These are phyloP conservation scores for Hypsibius dujardini DNA, from an alignment of 1,140 invertebrate genomes.

Conservation along the genomic window DNA sequence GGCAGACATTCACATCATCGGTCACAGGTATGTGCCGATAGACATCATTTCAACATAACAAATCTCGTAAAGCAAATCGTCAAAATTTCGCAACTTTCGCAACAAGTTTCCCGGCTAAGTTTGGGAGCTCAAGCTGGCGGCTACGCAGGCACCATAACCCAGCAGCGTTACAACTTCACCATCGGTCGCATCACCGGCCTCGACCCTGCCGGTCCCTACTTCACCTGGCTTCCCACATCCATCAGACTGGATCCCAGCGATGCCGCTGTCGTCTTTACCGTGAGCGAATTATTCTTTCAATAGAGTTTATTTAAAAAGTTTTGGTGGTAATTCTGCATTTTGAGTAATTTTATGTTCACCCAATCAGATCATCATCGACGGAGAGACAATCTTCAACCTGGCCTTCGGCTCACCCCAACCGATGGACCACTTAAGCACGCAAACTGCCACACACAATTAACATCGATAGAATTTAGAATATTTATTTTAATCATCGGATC, in stretches of 20 bases:
- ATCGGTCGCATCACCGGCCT: conserved; percentile 42
- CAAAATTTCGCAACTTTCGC: background rate
- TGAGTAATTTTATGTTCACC: background rate
- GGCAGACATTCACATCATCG: background rate
- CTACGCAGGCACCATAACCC: background rate
- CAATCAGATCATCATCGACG: background rate
- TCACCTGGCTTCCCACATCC: conserved; percentile 56
- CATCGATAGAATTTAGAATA: too few species aligned
- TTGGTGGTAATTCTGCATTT: background rate
- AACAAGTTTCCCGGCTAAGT: conserved; percentile 15
- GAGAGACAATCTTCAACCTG: background rate
- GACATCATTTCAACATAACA: too few species aligned
- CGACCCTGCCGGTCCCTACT: conserved; percentile 80
- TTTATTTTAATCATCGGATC: conserved; percentile 33
- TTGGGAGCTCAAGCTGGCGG: background rate
- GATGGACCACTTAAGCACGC: conserved; percentile 4
- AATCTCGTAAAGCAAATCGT: background rate
- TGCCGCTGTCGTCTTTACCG: conserved; percentile 55
- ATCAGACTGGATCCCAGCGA: conserved; percentile 66
- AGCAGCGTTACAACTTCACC: background rate
- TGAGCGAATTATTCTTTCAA: background rate
- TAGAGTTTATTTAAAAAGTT: too few species aligned
- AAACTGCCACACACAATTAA: background rate
- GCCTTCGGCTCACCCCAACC: background rate
- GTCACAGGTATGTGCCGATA: background rate